Conservation (phyloP, 2,888 invertebrate genomes). For the Proisotoma minuta region DNA sequence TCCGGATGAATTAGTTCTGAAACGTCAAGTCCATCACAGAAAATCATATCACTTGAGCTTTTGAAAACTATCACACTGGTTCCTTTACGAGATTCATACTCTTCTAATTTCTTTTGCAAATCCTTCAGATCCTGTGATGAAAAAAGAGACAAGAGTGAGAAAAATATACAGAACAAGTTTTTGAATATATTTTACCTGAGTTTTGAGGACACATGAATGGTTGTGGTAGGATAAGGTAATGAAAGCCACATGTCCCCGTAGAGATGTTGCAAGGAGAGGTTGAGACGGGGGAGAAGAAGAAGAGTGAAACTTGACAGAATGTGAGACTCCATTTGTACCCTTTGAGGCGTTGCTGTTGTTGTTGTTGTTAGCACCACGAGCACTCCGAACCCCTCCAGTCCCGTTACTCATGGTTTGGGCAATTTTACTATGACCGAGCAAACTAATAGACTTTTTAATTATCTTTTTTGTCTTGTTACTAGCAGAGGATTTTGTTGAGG, state of each 20-base stretch:
- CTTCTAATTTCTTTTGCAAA: slow-evolving; percentile 3
- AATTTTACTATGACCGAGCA: neutral
- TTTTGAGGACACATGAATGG: neutral
- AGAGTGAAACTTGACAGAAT: too few relatives aligned
- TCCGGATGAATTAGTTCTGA: slow-evolving; percentile 13
- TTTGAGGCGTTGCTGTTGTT: neutral
- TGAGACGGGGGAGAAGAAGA: neutral
- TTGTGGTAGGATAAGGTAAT: slow-evolving; percentile 10
- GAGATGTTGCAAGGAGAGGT: slow-evolving; percentile 4
- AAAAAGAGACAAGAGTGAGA: too few relatives aligned
- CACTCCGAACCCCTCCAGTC: neutral
- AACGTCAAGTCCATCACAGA: slow-evolving; percentile 13
- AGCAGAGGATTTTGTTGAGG: neutral
- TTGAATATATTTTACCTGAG: neutral
- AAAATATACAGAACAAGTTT: too few relatives aligned
- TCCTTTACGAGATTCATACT: slow-evolving; percentile 7
- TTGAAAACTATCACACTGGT: slow-evolving; percentile 14
- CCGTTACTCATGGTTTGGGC: neutral
- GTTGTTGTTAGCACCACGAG: neutral
- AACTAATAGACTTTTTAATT: slow-evolving; percentile 7
- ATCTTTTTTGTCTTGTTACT: slow-evolving; percentile 9
- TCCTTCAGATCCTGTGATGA: slow-evolving; percentile 2
- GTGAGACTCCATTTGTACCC: too few relatives aligned
- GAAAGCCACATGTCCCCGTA: slow-evolving; percentile 5
- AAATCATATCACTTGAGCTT: slow-evolving; percentile 13